Base-by-base conservation (phyloP, 2,113 vertebrate genomes). In the Phylloscopus whistleri region DNA sequence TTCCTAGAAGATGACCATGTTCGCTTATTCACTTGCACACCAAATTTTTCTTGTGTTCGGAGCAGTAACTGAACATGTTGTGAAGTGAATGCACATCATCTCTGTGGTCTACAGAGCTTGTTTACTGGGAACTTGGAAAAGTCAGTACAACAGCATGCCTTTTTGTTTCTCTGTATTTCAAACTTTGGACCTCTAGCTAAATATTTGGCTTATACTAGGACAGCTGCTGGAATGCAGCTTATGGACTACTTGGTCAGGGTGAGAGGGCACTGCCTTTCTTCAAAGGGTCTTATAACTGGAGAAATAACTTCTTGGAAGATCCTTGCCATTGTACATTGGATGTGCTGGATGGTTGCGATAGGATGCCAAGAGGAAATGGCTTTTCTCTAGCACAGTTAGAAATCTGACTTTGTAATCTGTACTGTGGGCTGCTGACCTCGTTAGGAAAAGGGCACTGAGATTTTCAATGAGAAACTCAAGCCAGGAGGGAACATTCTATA, bases 1-100 rank as follows among this genome's bases (percentile, higher is more conserved):
- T 86, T 80, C 46, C 73, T 30, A 63, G 77, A 43, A 76, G 53
- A 62, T 62, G 22, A 33, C 46, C 17, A 4, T 2, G 2, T 30
- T 24, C 35, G 10, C 7, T 84, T 78, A 24, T 62, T 77, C 66
- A 37, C 13, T 80, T 0, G 0, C n/a, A 58, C n/a, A 56, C 3
- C 20, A 3, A 23, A 5, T 35, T 86, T 78, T 84, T 62, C 23
- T 67, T 70, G 27, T 1, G 3, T 70, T 81, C 43, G 33, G 28
- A 46, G 69, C 0, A 0, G 56, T 48, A 52, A 87, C 11, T 0
- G 5, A 78, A 75, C 7, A 15, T 7, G 23, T 55, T 81, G 43
- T 1, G 1, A 46, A 78, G 48, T 2, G 0, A 79, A 66, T 4
- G 1, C 18, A 59, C 35, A 56, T n/a, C 21, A 91, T 64, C 62